Base-by-base conservation (phyloP, 2,888 invertebrate species). In the Sinopyrophorus schimmeli region DNA sequence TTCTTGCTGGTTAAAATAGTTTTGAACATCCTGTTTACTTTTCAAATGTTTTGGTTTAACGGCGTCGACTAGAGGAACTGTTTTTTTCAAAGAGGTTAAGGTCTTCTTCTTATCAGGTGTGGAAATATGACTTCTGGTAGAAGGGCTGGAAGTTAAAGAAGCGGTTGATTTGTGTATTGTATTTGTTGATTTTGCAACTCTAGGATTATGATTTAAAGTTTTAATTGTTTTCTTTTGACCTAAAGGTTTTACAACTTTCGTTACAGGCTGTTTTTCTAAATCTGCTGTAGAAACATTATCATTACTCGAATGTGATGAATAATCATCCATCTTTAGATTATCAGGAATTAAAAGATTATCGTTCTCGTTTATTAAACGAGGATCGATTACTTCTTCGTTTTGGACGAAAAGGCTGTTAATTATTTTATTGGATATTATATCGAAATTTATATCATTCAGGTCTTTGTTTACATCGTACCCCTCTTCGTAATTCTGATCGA, bases 331-430 rank as follows among this genome's bases (percentile, higher is more conserved):
- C 43, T 59, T 52, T 16, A 67, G 52, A 57, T 67, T 57, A 24
- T 70, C 70, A 7, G 72, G 72, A 35, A 85, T 80, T 10, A 83
- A 79, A 35, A 86, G 74, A 73, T 85, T 84, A 69, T 86, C 85
- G 67, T 81, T 82, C 72, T 82, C 82, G 69, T 86, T 86, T 47
- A 86, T 86, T 47, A 86, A 74, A 59, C 77, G 74, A 16, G 80
- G 80, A 66, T 82, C 81, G 51, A 81, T 80, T 14, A 76, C 74
- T 9, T n/a, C 20, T 24, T 34, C 20, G 14, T 18, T n/a, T 38
- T 49, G 20, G 37, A 43, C 32, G 9, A 31, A 43, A 12, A 34
- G 39, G 17, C 17, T 47, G 16, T 23, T 39, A 24, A 23, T 16
- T n/a, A 34, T 47, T 16, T 55, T 51, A 44, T 48, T 48, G 15